Evolutionary conservation across 2,113 vertebrate genomes (phyloP), one percentile per base, ranked within the genome.

Genomic region (Redunca redunca): DNA sequence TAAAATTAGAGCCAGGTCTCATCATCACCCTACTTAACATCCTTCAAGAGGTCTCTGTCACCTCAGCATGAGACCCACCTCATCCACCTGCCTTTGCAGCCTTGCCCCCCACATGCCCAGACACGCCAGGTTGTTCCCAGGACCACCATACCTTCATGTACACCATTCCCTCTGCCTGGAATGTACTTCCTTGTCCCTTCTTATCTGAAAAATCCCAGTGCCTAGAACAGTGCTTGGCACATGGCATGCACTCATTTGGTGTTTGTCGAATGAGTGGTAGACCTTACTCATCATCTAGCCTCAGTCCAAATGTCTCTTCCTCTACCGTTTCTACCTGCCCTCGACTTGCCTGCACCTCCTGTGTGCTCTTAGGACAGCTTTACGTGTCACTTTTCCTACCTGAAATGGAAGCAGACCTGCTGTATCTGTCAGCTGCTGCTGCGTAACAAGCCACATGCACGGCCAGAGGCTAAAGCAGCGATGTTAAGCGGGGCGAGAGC

Each of bases 1-100:
- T 58, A 80, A 89, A 92, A 71, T n/a, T 71, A 82, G 57, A 64
- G 60, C 64, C 71, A 17, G 11, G 21, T 48, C 60, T 97, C 82
- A 36, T 28, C 7, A 2, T 23, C 14, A 10, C 19, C 60, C 19
- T 25, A 16, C 62, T 87, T 50, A 3, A 50, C 43, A 83, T 26
- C 50, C 62, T 60, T n/a, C n/a, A 40, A 36, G 3, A 52, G 26
- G 33, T 67, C 78, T 91, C 53, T 57, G 1, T 48, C 30, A 8
- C 60, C 25, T 82, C 23, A 40, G 9, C 14, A 7, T 4, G 26
- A 25, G 87, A 74, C 50, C 82, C 8, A 3, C 40, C 33, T 14
- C 4, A 21, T 81, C 12, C 7, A 17, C 85, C 17, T 71, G 40
- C 21, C 26, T 83, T 52, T 89, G 53, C 9, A 30, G 28, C 4